These are phyloP conservation scores for Drosophila eohydei DNA, from an alignment of 2,888 invertebrate genomes.

Conservation along the genomic window DNA sequence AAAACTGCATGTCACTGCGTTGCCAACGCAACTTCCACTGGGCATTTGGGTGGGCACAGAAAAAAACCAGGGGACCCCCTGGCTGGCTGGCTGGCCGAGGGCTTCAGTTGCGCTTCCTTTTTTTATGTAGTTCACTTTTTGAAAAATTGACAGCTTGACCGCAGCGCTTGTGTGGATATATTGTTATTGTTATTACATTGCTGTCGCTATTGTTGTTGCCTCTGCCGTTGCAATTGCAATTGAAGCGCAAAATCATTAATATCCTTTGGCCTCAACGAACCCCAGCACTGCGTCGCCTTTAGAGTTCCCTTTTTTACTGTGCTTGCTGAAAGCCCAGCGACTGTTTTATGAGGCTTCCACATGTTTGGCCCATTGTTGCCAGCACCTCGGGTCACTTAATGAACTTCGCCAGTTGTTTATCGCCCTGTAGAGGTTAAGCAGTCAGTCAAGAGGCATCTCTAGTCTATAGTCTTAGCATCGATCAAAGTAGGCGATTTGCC, in stretches of 20 bases:
- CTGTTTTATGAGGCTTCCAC: slow-evolving; percentile 70
- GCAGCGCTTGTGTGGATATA: slow-evolving; percentile 71
- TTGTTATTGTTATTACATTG: slow-evolving; percentile 75
- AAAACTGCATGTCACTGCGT: slow-evolving; percentile 79
- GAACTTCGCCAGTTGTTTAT: slow-evolving; percentile 33
- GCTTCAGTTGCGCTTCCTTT: slow-evolving; percentile 51
- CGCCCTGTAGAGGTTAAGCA: neutral
- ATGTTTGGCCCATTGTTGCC: slow-evolving; percentile 51
- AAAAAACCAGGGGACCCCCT: slow-evolving; percentile 16
- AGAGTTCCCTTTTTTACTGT: slow-evolving; percentile 20
- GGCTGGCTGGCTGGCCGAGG: slow-evolving; percentile 23
- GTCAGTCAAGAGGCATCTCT: neutral
- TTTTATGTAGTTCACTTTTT: slow-evolving; percentile 75
- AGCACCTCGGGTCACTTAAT: slow-evolving; percentile 58
- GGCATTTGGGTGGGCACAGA: slow-evolving; percentile 4
- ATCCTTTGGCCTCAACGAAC: slow-evolving; percentile 64
- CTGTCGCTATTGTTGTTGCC: slow-evolving; percentile 26
- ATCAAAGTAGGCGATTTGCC: slow-evolving; percentile 53
- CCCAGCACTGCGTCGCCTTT: slow-evolving; percentile 4
- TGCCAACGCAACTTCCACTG: slow-evolving; percentile 57
- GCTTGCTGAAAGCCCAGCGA: slow-evolving; percentile 46
- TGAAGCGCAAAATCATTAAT: slow-evolving; percentile 84
- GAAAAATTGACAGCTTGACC: slow-evolving; percentile 82
- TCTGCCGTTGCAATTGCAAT: slow-evolving; percentile 76
- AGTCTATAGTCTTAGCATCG: slow-evolving; percentile 33